These are phyloP conservation scores for Zaprionus taronus DNA, from an alignment of 1,140 invertebrate genomes.

Conservation along the genomic window DNA sequence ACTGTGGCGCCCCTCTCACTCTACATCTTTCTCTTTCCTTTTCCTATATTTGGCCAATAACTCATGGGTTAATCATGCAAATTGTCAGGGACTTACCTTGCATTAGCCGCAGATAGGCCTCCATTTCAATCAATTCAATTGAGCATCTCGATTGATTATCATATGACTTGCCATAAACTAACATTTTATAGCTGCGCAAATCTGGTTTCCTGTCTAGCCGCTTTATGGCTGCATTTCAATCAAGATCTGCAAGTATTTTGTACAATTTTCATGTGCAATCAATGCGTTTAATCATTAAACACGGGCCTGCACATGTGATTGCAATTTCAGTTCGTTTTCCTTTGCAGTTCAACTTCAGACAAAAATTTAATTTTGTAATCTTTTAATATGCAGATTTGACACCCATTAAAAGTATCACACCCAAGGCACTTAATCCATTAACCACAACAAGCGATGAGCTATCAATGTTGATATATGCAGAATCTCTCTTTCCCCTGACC, in stretches of 20 bases:
- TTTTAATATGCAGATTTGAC: conserved; percentile 4
- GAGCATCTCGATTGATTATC: conserved; percentile 15
- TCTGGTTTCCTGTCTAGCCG: conserved; percentile 28
- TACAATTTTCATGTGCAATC: conserved; percentile 4
- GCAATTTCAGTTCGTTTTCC: background rate
- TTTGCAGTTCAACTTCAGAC: background rate
- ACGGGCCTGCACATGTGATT: background rate
- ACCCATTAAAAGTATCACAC: background rate
- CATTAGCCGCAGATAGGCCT: background rate
- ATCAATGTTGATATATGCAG: conserved; percentile 5
- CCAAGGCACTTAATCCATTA: conserved; percentile 26
- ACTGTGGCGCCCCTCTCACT: background rate
- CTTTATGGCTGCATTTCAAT: conserved; percentile 1
- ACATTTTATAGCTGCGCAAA: conserved; percentile 24
- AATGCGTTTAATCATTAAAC: background rate
- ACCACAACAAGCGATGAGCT: conserved; percentile 8
- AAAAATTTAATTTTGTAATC: background rate
- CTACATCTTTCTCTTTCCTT: background rate
- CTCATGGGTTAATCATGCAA: background rate
- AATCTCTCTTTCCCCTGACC: too few species aligned
- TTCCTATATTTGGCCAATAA: too few species aligned
- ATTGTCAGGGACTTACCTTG: background rate
- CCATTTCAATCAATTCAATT: conserved; percentile 25
- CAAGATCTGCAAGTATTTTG: background rate
- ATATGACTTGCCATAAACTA: conserved; percentile 45